Percentiles rank a stretch among this genome's conserved stretches.
These are phyloP conservation scores for Nannobrachium achirus DNA, from an alignment of 2,113 vertebrate genomes.

Conservation along the genomic window DNA sequence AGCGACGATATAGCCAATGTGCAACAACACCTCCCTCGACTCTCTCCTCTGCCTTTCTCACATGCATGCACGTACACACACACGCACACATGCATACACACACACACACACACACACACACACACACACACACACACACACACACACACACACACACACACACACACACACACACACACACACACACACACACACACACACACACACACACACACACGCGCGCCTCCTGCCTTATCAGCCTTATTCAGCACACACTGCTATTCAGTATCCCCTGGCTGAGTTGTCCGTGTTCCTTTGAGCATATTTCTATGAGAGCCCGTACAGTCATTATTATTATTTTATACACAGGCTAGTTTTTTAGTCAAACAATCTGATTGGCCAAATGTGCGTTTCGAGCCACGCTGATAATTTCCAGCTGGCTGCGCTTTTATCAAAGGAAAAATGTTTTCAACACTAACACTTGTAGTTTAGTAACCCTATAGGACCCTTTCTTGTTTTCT, in stretches of 20 bases:
- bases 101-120: constrained; percentile 20
- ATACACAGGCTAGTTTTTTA: constrained; percentile 6
- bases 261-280: constrained; percentile 20
- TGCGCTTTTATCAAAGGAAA: too few species aligned
- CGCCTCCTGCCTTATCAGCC: constrained; percentile 40
- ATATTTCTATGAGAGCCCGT: constrained; percentile 43
- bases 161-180: background rate
- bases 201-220: background rate
- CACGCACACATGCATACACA: constrained; percentile 3
- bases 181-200: constrained; percentile 28
- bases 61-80: background rate
- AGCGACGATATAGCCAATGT: too few species aligned
- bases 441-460: too few species aligned
- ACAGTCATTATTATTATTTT: constrained; percentile 35
- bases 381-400: too few species aligned
- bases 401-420: too few species aligned
- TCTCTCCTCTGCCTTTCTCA: too few species aligned
- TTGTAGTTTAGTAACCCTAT: too few species aligned
- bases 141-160: constrained; percentile 6
- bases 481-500: too few species aligned
- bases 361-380: constrained; percentile 34
- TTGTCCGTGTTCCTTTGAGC: constrained; percentile 44
- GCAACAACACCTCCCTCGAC: too few species aligned
- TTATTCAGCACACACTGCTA: constrained; percentile 38
- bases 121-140: constrained; percentile 8